Percentiles rank a stretch among this genome's conserved stretches.
These are phyloP conservation scores for Mythimna ferrago DNA, from an alignment of 2,888 invertebrate species.

Conservation along the genomic window DNA sequence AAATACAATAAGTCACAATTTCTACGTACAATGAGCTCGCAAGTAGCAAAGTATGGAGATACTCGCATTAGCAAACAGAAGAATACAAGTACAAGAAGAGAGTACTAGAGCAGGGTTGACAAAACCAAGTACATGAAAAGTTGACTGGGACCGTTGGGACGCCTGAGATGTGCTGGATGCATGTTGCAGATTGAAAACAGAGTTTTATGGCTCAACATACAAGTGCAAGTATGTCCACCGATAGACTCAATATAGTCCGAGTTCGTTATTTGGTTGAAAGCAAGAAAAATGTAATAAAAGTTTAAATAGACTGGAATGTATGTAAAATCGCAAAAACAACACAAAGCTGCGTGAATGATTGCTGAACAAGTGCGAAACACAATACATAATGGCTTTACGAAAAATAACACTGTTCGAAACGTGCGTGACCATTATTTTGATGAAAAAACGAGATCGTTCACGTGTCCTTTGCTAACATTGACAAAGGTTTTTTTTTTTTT, in stretches of 20 bases:
- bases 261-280: not conserved
- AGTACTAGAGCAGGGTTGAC: not conserved
- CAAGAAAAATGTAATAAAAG: not conserved
- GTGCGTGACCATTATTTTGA: constrained; percentile 31
- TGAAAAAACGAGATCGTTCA: constrained; percentile 54
- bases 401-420: constrained; percentile 18
- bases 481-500: constrained; percentile 57
- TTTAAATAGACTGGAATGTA: not conserved
- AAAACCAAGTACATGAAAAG: not conserved
- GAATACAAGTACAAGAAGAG: not conserved
- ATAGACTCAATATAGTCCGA: not conserved
- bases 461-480: constrained; percentile 71
- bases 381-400: constrained; percentile 19
- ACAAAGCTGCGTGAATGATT: not conserved
- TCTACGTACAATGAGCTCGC: too few species aligned
- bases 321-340: not conserved
- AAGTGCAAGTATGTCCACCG: not conserved
- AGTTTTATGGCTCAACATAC: not conserved
- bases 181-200: not conserved
- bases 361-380: constrained; percentile 16
- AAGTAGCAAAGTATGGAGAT: not conserved
- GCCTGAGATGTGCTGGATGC: not conserved
- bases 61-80: not conserved
- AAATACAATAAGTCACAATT: too few species aligned
- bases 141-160: too few species aligned